These are phyloP conservation scores for Glomeris marginata DNA, from an alignment of 2,888 invertebrate species.

Conservation along the genomic window DNA sequence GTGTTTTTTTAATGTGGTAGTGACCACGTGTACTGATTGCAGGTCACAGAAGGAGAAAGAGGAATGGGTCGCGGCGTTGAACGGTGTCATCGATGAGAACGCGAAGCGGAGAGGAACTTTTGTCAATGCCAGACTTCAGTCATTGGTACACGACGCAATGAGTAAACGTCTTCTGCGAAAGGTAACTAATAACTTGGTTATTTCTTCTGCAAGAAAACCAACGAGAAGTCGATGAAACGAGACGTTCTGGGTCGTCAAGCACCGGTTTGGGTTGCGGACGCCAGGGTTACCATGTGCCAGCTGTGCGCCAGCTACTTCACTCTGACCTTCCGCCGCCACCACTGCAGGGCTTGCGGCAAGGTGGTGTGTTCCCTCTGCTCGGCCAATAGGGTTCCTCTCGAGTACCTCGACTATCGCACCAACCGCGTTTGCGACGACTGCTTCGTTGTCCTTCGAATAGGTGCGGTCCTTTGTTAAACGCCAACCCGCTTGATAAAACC, in stretches of 20 bases:
- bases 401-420: conserved; percentile 35
- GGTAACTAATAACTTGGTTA: too few relatives aligned
- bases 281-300: conserved; percentile 48
- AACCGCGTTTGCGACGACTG: conserved; percentile 40
- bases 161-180: too few relatives aligned
- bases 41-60: conserved; percentile 36
- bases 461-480: too few relatives aligned
- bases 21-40: too few relatives aligned
- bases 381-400: conserved; percentile 37
- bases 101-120: conserved; percentile 33
- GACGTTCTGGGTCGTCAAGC: conserved; percentile 25
- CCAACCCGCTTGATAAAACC: too few relatives aligned
- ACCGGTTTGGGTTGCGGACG: conserved; percentile 43
- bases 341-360: conserved; percentile 51
- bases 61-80: conserved; percentile 37
- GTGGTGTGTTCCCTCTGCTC: conserved; percentile 48
- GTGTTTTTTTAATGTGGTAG: conserved; percentile 3
- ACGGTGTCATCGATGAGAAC: conserved; percentile 35
- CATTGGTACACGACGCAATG: background rate
- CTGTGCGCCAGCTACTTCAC: conserved; percentile 46
- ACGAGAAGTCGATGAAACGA: too few relatives aligned
- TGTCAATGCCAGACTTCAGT: conserved; percentile 16
- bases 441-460: conserved; percentile 29
- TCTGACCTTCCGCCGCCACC: conserved; percentile 46
- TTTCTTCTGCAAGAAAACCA: too few relatives aligned